phyloP scores from a whole-genome alignment of 2,888 invertebrate genomes.

The Pseudococcus longispinus region DNA sequence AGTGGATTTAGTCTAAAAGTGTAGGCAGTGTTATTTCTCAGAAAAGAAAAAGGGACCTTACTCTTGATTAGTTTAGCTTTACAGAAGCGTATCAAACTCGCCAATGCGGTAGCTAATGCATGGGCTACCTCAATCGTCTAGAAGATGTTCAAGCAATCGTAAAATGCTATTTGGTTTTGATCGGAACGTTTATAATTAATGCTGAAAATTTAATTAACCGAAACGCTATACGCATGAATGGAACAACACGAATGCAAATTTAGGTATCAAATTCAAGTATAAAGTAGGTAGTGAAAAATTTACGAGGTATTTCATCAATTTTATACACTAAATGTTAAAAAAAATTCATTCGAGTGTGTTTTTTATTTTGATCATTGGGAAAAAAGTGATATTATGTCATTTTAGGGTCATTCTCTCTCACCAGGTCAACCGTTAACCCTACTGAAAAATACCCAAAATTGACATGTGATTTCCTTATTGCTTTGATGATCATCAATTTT shows the following conservation, averaged over 20 bases:
- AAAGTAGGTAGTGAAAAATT: background rate
- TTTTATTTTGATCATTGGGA: too few relatives aligned
- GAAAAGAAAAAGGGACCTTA: background rate
- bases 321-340: too few relatives aligned
- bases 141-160: conserved; percentile 29
- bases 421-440: too few relatives aligned
- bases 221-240: background rate
- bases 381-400: too few relatives aligned
- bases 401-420: too few relatives aligned
- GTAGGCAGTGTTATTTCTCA: too few relatives aligned
- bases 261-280: background rate
- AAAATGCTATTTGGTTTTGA: background rate
- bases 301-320: too few relatives aligned
- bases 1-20: background rate
- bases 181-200: background rate
- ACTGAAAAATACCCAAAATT: too few relatives aligned
- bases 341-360: too few relatives aligned
- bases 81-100: background rate
- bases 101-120: conserved; percentile 10
- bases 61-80: background rate
- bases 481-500: too few relatives aligned
- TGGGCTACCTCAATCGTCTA: background rate
- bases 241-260: background rate
- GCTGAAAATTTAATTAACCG: background rate
- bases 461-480: too few relatives aligned